These are phyloP conservation scores for Nephrotoma flavescens DNA, from an alignment of 2,888 invertebrate genomes.

Conservation along the genomic window DNA sequence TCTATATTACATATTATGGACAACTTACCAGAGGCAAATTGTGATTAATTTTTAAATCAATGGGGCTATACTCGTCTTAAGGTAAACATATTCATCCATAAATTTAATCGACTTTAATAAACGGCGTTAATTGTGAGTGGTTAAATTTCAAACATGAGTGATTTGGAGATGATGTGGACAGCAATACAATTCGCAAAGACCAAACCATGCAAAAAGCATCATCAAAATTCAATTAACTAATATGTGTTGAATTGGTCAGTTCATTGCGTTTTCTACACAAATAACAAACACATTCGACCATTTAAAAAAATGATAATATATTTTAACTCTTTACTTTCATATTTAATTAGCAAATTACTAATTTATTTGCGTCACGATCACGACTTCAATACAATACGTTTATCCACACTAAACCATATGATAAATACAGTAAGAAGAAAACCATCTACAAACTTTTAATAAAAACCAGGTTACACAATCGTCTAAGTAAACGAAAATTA, in stretches of 20 bases:
- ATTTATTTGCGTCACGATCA: neutral
- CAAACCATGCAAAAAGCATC: too few relatives aligned
- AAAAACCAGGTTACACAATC: neutral
- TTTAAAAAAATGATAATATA: neutral
- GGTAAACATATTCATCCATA: too few relatives aligned
- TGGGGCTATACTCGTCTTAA: too few relatives aligned
- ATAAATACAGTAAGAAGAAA: neutral
- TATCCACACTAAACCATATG: neutral
- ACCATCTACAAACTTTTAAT: neutral
- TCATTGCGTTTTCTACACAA: neutral
- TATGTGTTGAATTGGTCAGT: neutral
- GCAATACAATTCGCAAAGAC: too few relatives aligned
- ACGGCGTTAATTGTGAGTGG: too few relatives aligned
- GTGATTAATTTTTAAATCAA: too few relatives aligned
- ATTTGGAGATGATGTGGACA: too few relatives aligned
- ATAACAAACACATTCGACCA: neutral
- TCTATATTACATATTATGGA: too few relatives aligned
- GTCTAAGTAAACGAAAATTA: neutral
- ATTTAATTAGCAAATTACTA: neutral
- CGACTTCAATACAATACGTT: neutral
- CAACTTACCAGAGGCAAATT: too few relatives aligned
- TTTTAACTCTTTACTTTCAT: neutral
- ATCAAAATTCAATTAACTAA: too few relatives aligned
- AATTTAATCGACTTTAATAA: too few relatives aligned
- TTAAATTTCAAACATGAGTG: too few relatives aligned